Evolutionary conservation across 2,797 vertebrate species (phyloP), one percentile per base, ranked within the genome.

Genomic region (Denticeps clupeoides): DNA sequence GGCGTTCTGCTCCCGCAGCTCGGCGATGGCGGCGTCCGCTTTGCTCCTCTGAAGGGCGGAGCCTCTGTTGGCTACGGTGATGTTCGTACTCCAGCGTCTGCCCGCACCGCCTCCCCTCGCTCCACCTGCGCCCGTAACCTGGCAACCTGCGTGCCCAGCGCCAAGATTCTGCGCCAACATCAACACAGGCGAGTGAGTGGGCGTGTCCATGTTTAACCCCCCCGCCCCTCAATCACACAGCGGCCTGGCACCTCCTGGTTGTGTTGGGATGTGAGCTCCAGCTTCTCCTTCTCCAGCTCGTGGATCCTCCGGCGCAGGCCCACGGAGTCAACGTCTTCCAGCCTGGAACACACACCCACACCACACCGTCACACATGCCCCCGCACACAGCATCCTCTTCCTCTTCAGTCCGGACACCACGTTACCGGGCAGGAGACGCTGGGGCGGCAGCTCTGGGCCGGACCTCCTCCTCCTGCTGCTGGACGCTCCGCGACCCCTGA

Each of bases 201-300:
- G n/a, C n/a, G n/a, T n/a, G n/a, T n/a, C n/a, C n/a, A n/a, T n/a
- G n/a, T n/a, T n/a, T 23, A 23, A 3, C 23, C 5, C n/a, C n/a
- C n/a, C 23, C 23, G 22, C 23, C 22, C 3, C 22, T 23, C 5
- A 23, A 23, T n/a, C n/a, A n/a, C 25, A 6, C 5, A 6, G 11
- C n/a, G 18, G 2, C n/a, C 2, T 19, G 32, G 69, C 71, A 94
- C 92, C 80, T 93, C 85, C 64, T 87, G 73, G 66, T 91, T 94
- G 64, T 87, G 79, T 41, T 66, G 69, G 12, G 82, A 65, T 2
- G 55, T 75, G 63, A 90, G 60, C 31, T 89, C 77, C 60, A 97
- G 69, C 18, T 82, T 89, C 33, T 93, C 86, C 47, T 77, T 83
- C 64, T 87, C 86, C 63, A 86, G 71, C 64, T 79, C 74, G 65